Percentiles rank a stretch among this genome's conserved stretches.
Evolutionary conservation across 2,797 vertebrate genomes (phyloP).

Genomic region (Gallinago solitaria): DNA sequence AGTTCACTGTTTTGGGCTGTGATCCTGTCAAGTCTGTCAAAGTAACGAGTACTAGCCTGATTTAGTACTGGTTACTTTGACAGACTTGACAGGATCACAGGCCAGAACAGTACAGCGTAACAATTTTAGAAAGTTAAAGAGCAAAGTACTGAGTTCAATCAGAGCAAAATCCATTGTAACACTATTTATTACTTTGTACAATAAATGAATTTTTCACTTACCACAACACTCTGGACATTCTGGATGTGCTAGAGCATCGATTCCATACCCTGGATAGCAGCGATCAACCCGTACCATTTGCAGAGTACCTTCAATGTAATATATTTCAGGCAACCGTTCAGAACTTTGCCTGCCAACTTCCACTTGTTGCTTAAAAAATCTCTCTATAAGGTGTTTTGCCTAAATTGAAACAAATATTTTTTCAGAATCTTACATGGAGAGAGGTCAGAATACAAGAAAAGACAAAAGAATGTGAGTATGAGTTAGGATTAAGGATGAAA

Average conservation of each 20-base stretch:
- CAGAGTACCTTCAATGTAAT: conserved; percentile 68
- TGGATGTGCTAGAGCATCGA: conserved; percentile 51
- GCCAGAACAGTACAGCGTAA: neutral
- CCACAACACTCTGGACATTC: conserved; percentile 68
- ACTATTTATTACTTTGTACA: neutral
- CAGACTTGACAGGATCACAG: neutral
- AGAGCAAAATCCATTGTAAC: neutral
- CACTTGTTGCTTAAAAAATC: conserved; percentile 67
- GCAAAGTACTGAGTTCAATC: neutral
- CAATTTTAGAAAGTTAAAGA: neutral
- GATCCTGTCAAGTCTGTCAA: no score
- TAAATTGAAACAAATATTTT: conserved; percentile 31
- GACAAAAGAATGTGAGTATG: neutral
- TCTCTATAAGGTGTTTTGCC: conserved; percentile 68
- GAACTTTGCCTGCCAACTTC: conserved; percentile 32
- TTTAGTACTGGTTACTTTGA: neutral
- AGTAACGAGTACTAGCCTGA: neutral
- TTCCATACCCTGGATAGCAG: conserved; percentile 65
- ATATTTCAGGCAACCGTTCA: conserved; percentile 46
- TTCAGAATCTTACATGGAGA: neutral
- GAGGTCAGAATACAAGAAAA: neutral
- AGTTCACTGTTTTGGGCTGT: no score
- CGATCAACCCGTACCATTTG: conserved; percentile 52
- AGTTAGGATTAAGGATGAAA: neutral
- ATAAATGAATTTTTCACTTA: conserved; percentile 11